phyloP scores from a whole-genome alignment of 2,888 invertebrate species.

The Rotaria socialis region DNA sequence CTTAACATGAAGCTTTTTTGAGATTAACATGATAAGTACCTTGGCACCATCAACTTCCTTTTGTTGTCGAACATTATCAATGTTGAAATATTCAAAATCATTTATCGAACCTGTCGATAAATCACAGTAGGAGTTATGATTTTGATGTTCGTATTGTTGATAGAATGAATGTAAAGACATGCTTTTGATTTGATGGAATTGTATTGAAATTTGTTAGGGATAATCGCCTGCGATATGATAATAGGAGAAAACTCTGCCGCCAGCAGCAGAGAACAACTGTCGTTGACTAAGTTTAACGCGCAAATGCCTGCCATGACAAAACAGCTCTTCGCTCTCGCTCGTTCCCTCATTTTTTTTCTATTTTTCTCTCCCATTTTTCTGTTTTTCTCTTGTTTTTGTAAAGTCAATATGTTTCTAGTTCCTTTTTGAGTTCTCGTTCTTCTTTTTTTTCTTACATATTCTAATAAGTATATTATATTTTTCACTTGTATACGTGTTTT shows the following conservation, averaged over 20 bases:
- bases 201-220: neutral
- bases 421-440: neutral
- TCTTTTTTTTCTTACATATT: neutral
- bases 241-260: slow-evolving; percentile 6
- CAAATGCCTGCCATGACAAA: neutral
- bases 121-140: neutral
- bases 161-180: neutral
- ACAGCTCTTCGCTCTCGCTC: neutral
- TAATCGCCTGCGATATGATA: slow-evolving; percentile 5
- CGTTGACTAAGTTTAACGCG: neutral
- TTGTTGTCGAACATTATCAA: neutral
- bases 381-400: neutral
- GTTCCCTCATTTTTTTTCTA: neutral
- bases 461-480: slow-evolving; percentile 1
- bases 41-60: neutral
- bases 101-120: neutral
- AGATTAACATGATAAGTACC: neutral
- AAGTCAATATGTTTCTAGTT: neutral
- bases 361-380: neutral
- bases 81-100: neutral
- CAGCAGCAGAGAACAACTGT: slow-evolving; percentile 12
- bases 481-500: neutral
- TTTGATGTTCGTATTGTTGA: neutral
- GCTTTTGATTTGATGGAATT: neutral
- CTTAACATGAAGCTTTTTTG: too few relatives aligned